These are phyloP conservation scores for Euwallacea fornicatus DNA, from an alignment of 1,140 invertebrate genomes.

Conservation along the genomic window DNA sequence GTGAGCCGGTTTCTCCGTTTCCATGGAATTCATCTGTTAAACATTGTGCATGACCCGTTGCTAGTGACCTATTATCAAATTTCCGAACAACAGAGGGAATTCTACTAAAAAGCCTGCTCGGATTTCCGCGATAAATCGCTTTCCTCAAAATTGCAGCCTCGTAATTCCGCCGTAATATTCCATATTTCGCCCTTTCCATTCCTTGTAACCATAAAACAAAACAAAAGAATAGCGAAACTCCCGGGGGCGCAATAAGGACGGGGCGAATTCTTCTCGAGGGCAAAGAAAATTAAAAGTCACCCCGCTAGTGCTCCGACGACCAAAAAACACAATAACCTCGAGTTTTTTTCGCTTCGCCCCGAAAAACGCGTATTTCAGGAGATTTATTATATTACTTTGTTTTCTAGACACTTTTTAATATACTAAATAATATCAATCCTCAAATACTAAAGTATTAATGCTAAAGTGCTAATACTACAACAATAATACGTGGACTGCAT, in stretches of 20 bases:
- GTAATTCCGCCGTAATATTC: conserved; percentile 12
- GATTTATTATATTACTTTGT: too few species aligned
- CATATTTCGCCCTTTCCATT: conserved; percentile 20
- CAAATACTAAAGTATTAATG: too few species aligned
- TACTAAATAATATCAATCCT: too few species aligned
- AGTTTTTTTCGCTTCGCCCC: background rate
- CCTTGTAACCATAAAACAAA: conserved; percentile 17
- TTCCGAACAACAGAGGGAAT: too few species aligned
- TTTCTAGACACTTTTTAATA: too few species aligned
- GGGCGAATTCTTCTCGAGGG: conserved; percentile 9
- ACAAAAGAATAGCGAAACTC: conserved; percentile 17
- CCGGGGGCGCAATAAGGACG: conserved; percentile 10
- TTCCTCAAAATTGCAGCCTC: conserved; percentile 2
- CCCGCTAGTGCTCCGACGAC: background rate
- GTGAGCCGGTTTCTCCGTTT: too few species aligned
- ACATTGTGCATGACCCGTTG: too few species aligned
- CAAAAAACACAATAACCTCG: conserved; percentile 10
- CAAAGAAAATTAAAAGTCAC: conserved; percentile 28
- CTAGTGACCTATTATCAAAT: too few species aligned
- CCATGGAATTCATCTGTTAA: too few species aligned
- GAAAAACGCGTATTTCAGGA: background rate
- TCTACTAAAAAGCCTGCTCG: background rate
- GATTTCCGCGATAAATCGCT: background rate
- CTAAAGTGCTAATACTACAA: too few species aligned
- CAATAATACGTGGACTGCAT: too few species aligned